These are phyloP conservation scores for Leptinotarsa tumamoca DNA, from an alignment of 2,888 invertebrate species.

Conservation along the genomic window DNA sequence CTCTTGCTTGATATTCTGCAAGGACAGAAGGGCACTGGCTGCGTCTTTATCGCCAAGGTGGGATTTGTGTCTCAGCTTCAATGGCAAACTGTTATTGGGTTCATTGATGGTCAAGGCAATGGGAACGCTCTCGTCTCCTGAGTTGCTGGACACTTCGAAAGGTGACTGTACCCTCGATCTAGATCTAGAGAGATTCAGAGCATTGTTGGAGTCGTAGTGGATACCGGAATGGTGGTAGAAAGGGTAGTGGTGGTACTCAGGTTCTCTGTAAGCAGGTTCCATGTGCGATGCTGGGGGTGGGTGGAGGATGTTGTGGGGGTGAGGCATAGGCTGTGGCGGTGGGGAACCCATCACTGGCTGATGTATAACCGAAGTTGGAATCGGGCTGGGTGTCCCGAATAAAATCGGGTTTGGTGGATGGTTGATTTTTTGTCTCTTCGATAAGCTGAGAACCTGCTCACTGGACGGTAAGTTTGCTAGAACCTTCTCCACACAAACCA, in stretches of 20 bases:
- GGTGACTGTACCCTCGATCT: constrained; percentile 76
- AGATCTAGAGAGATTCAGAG: constrained; percentile 77
- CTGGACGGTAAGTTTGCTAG: constrained; percentile 86
- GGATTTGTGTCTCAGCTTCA: constrained; percentile 92
- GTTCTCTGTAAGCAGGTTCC: constrained; percentile 68
- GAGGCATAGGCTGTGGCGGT: constrained; percentile 70
- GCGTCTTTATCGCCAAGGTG: constrained; percentile 92
- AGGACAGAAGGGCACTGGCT: constrained; percentile 81
- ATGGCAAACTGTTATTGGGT: constrained; percentile 84
- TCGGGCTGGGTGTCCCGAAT: constrained; percentile 70
- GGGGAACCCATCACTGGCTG: constrained; percentile 68
- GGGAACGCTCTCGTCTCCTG: constrained; percentile 72
- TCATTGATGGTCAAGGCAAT: constrained; percentile 67
- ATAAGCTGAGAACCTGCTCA: constrained; percentile 86
- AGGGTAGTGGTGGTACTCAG: constrained; percentile 63
- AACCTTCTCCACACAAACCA: constrained; percentile 90
- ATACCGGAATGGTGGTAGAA: constrained; percentile 69
- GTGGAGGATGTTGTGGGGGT: constrained; percentile 63
- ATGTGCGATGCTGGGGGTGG: constrained; percentile 64
- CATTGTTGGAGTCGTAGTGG: constrained; percentile 72
- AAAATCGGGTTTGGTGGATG: constrained; percentile 68
- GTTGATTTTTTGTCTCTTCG: constrained; percentile 77
- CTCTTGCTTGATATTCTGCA: constrained; percentile 89
- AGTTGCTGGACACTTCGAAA: constrained; percentile 84
- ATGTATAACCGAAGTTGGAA: constrained; percentile 74